Percentiles rank a stretch among this genome's conserved stretches.
These are phyloP conservation scores for Hylyphantes graminicola DNA, from an alignment of 1,140 invertebrate genomes.

Conservation along the genomic window DNA sequence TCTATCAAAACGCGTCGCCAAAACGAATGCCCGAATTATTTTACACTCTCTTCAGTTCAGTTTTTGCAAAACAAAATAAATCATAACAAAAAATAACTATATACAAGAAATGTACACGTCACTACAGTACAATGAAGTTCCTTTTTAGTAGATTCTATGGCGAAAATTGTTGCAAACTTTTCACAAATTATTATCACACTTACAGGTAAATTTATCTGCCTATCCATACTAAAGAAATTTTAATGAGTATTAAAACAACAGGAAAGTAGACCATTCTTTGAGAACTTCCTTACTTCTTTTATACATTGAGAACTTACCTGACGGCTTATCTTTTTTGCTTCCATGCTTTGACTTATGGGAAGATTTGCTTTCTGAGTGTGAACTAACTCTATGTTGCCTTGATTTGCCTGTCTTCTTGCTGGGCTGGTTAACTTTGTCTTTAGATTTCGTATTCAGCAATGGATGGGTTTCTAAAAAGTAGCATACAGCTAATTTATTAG, in stretches of 20 bases:
- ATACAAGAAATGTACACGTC: no score
- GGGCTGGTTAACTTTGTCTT: slow-evolving; percentile 61
- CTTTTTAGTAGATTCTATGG: no score
- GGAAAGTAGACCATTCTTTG: no score
- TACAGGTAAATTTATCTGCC: not conserved
- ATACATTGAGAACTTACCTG: slow-evolving; percentile 15
- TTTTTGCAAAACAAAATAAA: no score
- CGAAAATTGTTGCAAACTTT: no score
- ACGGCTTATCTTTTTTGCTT: slow-evolving; percentile 31
- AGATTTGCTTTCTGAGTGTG: slow-evolving; percentile 36
- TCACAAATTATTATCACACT: not conserved
- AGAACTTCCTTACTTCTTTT: not conserved
- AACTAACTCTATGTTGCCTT: slow-evolving; percentile 39
- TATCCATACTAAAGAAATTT: not conserved
- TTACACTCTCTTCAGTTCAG: no score
- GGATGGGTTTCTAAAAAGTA: slow-evolving; percentile 81
- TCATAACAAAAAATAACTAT: no score
- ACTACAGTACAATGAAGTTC: no score
- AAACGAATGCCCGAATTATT: no score
- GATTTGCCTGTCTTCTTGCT: slow-evolving; percentile 57
- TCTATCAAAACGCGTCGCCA: no score
- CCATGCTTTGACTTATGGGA: slow-evolving; percentile 48
- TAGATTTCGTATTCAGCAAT: slow-evolving; percentile 66
- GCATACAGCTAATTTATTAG: slow-evolving; percentile 7
- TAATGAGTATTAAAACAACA: no score